Conservation (phyloP, 1,140 invertebrate species). For the Dreissena rostriformis region DNA sequence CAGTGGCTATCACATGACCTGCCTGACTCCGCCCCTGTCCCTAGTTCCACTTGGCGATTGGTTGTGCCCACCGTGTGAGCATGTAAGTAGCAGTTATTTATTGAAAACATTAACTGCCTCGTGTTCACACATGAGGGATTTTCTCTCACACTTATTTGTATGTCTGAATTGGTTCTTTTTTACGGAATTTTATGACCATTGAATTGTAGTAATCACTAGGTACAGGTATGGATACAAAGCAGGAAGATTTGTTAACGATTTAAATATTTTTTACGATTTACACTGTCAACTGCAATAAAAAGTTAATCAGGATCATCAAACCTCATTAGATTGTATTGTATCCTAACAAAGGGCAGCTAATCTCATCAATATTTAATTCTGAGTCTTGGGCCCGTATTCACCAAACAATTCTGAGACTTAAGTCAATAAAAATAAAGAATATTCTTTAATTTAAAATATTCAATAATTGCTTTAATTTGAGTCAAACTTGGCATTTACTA, state of each 20-base stretch:
- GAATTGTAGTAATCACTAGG: neutral
- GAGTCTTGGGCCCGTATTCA: too few relatives aligned
- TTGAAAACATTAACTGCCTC: neutral
- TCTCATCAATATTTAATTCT: too few relatives aligned
- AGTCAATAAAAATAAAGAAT: too few relatives aligned
- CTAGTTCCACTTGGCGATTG: slow-evolving; percentile 40
- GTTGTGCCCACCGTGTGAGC: slow-evolving; percentile 43
- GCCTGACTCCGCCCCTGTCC: slow-evolving; percentile 29
- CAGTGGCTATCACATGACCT: slow-evolving; percentile 28
- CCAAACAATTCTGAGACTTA: too few relatives aligned
- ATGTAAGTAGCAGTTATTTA: slow-evolving; percentile 20
- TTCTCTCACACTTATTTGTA: neutral
- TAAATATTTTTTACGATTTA: neutral
- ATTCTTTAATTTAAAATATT: too few relatives aligned
- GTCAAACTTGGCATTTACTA: too few relatives aligned
- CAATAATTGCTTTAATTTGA: too few relatives aligned
- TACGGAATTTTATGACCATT: neutral
- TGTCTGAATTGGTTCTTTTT: neutral
- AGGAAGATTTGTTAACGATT: neutral
- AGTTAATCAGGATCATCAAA: too few relatives aligned
- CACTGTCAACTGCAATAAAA: neutral
- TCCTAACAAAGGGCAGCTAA: too few relatives aligned
- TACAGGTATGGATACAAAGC: neutral
- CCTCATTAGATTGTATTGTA: too few relatives aligned
- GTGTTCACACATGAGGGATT: neutral